A percentile compares a stretch with the other conserved stretches of the same genome.
Evolutionary conservation across 2,797 vertebrate species (phyloP).

Genomic region (Xyrichtys novacula): DNA sequence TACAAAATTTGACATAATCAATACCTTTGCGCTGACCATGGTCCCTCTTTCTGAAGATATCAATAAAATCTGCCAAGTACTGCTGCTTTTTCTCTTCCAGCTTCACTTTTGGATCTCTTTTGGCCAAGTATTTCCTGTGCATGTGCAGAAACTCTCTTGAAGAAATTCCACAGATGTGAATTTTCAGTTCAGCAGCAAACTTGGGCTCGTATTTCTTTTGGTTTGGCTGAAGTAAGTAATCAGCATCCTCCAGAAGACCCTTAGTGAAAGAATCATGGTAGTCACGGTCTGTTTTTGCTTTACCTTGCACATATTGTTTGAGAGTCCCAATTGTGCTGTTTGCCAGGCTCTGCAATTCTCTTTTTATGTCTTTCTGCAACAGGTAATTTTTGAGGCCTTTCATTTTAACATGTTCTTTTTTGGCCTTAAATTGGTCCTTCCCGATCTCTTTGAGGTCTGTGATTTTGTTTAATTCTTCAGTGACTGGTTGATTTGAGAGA

Average conservation of each 20-base stretch:
- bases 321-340: constrained; percentile 11
- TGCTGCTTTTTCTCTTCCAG: constrained; percentile 45
- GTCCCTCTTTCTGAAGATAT: constrained; percentile 66
- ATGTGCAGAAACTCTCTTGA: constrained; percentile 46
- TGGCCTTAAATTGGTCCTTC: neutral
- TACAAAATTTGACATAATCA: constrained; percentile 58
- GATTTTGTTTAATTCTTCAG: neutral
- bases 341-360: constrained; percentile 7
- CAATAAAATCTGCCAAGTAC: constrained; percentile 60
- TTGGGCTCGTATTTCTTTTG: neutral
- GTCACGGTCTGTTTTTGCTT: neutral
- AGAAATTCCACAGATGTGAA: constrained; percentile 66
- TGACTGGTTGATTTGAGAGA: neutral
- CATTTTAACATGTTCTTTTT: accelerated
- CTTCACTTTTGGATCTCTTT: constrained; percentile 2
- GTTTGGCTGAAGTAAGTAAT: neutral
- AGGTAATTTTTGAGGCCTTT: neutral
- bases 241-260: constrained; percentile 46
- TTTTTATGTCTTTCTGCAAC: neutral
- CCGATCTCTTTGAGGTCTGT: neutral
- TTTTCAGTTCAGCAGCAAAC: constrained; percentile 66
- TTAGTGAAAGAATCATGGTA: constrained; percentile 45
- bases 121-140: constrained; percentile 53
- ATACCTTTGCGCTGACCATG: constrained; percentile 62
- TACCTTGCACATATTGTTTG: neutral